Evolutionary conservation across 2,888 invertebrate species (phyloP).

Genomic region (Ptilodon capucinus): DNA sequence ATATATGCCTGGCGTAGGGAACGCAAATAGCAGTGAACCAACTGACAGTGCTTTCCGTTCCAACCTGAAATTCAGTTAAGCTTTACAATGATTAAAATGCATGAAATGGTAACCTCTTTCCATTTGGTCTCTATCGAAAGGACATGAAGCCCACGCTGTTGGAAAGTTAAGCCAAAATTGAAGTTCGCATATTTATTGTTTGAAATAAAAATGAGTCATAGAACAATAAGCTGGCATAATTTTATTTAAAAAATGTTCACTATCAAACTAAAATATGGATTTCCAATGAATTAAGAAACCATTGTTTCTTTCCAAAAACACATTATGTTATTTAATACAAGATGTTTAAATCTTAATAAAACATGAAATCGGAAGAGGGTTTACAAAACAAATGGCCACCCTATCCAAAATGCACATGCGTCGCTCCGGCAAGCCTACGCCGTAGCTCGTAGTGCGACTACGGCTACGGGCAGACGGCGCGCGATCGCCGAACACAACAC

Average conservation of each 20-base stretch:
- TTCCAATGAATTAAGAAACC: not conserved
- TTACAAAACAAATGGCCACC: not conserved
- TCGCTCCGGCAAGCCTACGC: conserved; percentile 55
- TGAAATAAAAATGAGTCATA: not conserved
- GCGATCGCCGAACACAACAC: conserved; percentile 61
- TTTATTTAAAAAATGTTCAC: no score
- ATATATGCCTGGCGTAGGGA: no score
- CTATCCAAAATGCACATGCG: conserved; percentile 71
- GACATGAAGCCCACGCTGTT: conserved; percentile 32
- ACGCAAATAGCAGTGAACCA: not conserved
- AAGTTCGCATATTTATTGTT: conserved; percentile 7
- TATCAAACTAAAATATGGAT: no score
- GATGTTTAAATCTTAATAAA: not conserved
- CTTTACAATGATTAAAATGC: conserved; percentile 50
- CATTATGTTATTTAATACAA: not conserved
- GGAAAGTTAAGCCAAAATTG: conserved; percentile 13
- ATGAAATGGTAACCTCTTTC: conserved; percentile 59
- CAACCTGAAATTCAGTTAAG: conserved; percentile 1
- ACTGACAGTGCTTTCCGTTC: not conserved
- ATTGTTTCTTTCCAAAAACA: not conserved
- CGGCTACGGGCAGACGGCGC: conserved; percentile 70
- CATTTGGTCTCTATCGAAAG: conserved; percentile 28
- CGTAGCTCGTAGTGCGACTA: conserved; percentile 44
- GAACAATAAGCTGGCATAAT: no score
- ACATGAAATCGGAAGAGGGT: not conserved